Conservation (phyloP, 2,797 vertebrate species). For the Sandelia bainsii region DNA sequence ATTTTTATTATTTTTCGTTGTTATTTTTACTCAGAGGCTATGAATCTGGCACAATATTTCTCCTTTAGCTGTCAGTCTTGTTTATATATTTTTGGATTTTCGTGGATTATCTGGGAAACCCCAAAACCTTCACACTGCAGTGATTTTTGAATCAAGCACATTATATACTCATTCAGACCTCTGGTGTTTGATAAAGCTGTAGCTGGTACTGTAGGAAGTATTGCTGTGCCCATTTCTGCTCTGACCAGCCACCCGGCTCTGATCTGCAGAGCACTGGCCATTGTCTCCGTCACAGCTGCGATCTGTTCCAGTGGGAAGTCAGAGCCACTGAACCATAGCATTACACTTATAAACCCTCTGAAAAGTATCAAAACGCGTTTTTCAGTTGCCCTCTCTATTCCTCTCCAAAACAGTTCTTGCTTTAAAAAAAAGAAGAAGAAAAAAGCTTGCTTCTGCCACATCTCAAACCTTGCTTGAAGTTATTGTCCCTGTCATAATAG, state of each 20-base stretch:
- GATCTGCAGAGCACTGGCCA: constrained; percentile 48
- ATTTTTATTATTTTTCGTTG: constrained; percentile 52
- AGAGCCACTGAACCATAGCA: constrained; percentile 25
- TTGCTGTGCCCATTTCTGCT: background rate
- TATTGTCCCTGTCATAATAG: constrained; percentile 9
- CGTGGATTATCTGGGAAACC: constrained; percentile 64
- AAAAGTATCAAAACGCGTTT: constrained; percentile 29
- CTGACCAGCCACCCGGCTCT: background rate
- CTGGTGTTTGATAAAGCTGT: constrained; percentile 24
- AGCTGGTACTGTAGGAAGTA: background rate
- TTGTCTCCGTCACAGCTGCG: constrained; percentile 43
- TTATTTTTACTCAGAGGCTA: constrained; percentile 26
- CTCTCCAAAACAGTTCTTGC: background rate
- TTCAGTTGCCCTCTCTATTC: background rate
- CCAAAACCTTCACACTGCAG: constrained; percentile 44
- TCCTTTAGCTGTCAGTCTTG: constrained; percentile 46
- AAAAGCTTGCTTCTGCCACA: background rate
- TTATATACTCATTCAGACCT: constrained; percentile 33
- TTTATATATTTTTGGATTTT: constrained; percentile 69
- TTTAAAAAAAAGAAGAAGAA: background rate
- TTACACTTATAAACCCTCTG: constrained; percentile 40
- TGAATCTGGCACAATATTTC: constrained; percentile 44
- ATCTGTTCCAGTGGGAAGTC: constrained; percentile 19
- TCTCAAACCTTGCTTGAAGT: constrained; percentile 13
- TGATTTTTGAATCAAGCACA: constrained; percentile 29